Conservation (phyloP, 2,113 vertebrate species). For the Apteryx owenii region DNA sequence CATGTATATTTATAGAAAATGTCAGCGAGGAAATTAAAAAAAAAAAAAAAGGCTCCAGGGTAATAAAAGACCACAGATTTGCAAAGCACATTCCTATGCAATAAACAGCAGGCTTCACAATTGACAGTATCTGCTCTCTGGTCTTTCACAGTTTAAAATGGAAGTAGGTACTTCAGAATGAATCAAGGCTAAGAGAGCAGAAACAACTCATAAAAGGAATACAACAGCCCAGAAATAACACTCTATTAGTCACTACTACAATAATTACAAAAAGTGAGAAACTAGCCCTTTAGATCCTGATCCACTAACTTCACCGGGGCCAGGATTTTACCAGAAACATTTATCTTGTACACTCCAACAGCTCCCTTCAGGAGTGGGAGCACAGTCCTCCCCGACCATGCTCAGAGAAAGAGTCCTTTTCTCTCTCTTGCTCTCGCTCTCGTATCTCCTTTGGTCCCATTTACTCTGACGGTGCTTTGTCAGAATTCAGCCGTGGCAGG, state of each 20-base stretch:
- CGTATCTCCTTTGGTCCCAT: neutral
- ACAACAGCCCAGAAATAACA: neutral
- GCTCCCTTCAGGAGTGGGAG: neutral
- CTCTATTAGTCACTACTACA: neutral
- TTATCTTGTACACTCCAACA: neutral
- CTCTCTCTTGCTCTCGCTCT: too few species aligned
- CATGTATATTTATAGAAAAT: neutral
- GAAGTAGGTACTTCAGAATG: neutral
- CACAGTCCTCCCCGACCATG: neutral
- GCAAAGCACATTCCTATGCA: neutral
- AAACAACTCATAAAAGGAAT: neutral
- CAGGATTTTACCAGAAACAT: neutral
- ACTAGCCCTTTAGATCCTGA: neutral
- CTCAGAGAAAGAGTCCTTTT: neutral
- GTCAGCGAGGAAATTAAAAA: neutral
- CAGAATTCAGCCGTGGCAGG: constrained; percentile 24
- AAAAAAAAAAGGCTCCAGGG: neutral
- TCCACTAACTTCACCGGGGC: too few species aligned
- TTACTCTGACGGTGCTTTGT: neutral
- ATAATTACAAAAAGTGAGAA: neutral
- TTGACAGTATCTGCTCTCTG: neutral
- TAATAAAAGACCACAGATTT: neutral
- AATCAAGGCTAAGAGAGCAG: neutral
- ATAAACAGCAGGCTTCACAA: neutral
- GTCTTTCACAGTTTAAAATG: neutral